Base-by-base conservation (phyloP, 1,140 invertebrate species). In the Solenopsis fugax region DNA sequence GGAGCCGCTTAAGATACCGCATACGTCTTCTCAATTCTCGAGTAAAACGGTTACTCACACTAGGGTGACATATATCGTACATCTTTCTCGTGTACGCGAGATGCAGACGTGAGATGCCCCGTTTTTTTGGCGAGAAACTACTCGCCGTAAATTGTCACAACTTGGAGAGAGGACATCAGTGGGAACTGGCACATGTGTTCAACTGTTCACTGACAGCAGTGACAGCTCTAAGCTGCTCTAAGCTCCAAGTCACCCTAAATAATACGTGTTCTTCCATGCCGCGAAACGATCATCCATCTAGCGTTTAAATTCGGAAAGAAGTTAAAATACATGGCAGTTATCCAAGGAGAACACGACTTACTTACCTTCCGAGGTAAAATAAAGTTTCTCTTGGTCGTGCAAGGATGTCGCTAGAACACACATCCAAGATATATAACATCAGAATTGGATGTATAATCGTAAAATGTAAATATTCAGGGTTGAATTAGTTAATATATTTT, bases 11-110 rank as follows among this genome's bases (percentile, higher is more conserved):
- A 3, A 62, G 6, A 12, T 16, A 18, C 7, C 62, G 12, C 18
- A 7, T 5, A 5, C 7, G 18, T 77, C 24, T 48, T 64, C 18
- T 48, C 37, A 13, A 18, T 71, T 86, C 77, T 56, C 56, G 16
- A 81, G 41, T 62, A 64, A n/a, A 37, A 71, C 18, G 34, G 29
- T 84, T 78, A 93, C 94, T 94, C 88, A 95, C 94, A 41, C 90
- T 92, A 21, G 94, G 94, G 88, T 95, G 94, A 71, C 92, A 94
- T 72, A 93, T 89, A 24, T 94, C 94, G 21, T 92, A 93, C 93
- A 95, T 94, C 62, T 71, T 91, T 64, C 13, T 56, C 48, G 50
- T 29, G 18, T 5, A 1, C 16, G 1, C 24, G 18, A 48, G 24
- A 72, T 13, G 0, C 18, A 3, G 29, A 4, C 24, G 6, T 60